A percentile compares a stretch with the other conserved stretches of the same genome.
These are phyloP conservation scores for Calosoma granatense DNA, from an alignment of 1,140 invertebrate genomes.

Conservation along the genomic window DNA sequence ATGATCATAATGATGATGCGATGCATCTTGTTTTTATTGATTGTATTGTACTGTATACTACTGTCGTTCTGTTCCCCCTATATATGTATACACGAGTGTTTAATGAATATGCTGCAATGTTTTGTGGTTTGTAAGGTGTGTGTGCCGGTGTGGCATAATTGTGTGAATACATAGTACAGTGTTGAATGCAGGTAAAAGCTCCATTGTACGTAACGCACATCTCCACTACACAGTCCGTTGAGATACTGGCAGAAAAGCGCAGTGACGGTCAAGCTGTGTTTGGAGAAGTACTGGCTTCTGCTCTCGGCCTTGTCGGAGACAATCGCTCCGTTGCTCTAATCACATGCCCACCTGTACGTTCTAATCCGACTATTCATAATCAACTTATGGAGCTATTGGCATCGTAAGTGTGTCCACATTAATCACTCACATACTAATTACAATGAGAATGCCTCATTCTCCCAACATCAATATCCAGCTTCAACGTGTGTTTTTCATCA, in stretches of 20 bases:
- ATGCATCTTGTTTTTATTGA: no score
- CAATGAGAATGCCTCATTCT: not conserved
- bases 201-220: slow-evolving; percentile 70
- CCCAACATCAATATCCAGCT: slow-evolving; percentile 1
- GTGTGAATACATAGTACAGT: slow-evolving; percentile 1
- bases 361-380: slow-evolving; percentile 63
- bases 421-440: no score
- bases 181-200: slow-evolving; percentile 36
- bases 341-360: slow-evolving; percentile 70
- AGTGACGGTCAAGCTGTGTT: slow-evolving; percentile 44
- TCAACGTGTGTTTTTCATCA: slow-evolving; percentile 7
- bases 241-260: slow-evolving; percentile 39
- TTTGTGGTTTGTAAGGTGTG: not conserved
- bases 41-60: no score
- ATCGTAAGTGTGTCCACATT: slow-evolving; percentile 50
- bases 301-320: slow-evolving; percentile 55
- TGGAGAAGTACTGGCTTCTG: slow-evolving; percentile 70
- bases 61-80: no score
- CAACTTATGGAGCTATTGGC: slow-evolving; percentile 71
- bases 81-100: no score
- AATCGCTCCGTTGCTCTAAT: slow-evolving; percentile 42
- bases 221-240: slow-evolving; percentile 59
- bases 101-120: no score
- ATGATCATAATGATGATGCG: no score
- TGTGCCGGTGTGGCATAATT: not conserved